These are phyloP conservation scores for Calliphora vicina DNA, from an alignment of 1,140 invertebrate species.

Conservation along the genomic window DNA sequence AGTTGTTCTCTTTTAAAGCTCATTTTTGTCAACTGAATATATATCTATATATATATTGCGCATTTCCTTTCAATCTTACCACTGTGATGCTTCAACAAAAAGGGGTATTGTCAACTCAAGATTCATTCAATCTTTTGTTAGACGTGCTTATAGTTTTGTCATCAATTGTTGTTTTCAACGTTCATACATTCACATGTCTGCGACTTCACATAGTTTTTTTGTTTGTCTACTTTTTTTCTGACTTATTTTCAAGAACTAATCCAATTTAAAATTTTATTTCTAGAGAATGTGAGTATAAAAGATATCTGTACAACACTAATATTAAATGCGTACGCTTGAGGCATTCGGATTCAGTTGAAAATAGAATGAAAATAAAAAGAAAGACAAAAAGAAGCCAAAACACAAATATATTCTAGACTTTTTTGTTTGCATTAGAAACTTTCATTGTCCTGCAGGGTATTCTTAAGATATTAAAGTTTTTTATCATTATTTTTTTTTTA, in stretches of 20 bases:
- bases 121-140: not conserved
- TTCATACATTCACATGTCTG: not conserved
- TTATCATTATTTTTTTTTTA: not conserved
- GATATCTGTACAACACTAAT: not conserved
- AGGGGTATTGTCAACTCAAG: not conserved
- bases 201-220: not conserved
- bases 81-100: not conserved
- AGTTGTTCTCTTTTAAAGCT: too few species aligned
- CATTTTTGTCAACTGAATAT: too few species aligned
- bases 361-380: not conserved
- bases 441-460: conserved; percentile 8
- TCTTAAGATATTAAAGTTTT: not conserved
- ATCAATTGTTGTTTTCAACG: not conserved
- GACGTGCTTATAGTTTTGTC: not conserved
- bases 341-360: not conserved
- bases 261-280: conserved; percentile 62
- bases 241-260: conserved; percentile 53
- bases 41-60: too few species aligned
- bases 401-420: conserved; percentile 6
- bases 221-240: not conserved
- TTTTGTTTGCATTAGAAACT: not conserved
- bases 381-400: not conserved
- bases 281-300: conserved; percentile 48
- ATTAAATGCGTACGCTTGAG: not conserved
- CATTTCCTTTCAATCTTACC: too few species aligned